phyloP scores from a whole-genome alignment of 2,888 invertebrate species.

The Phania funesta region DNA sequence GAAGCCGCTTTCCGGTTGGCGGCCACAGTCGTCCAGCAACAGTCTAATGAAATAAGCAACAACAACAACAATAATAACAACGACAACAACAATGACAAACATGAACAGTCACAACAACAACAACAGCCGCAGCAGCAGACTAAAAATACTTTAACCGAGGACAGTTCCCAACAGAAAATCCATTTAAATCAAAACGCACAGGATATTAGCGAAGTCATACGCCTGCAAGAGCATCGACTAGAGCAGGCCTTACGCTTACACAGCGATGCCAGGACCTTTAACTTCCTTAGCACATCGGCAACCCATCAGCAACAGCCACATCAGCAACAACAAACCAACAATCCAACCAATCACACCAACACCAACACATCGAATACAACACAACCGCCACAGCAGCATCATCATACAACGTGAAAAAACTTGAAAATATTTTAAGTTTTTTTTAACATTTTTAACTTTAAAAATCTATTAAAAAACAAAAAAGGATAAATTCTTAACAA shows the following conservation, averaged over 20 bases:
- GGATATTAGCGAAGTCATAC: constrained; percentile 86
- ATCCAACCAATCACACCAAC: constrained; percentile 31
- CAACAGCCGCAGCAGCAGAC: constrained; percentile 35
- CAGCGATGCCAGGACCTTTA: constrained; percentile 89
- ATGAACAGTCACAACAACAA: constrained; percentile 53
- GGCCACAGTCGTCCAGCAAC: constrained; percentile 83
- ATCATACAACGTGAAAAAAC: constrained; percentile 59
- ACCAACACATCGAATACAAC: constrained; percentile 50
- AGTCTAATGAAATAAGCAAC: constrained; percentile 63
- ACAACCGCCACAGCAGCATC: constrained; percentile 59
- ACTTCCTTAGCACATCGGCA: constrained; percentile 83
- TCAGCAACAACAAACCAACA: constrained; percentile 17
- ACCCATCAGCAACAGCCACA: constrained; percentile 70
- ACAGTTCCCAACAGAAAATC: constrained; percentile 63
- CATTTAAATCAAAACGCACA: constrained; percentile 83
- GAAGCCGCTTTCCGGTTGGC: constrained; percentile 91
- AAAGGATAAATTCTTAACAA: too few species aligned
- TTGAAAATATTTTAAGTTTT: constrained; percentile 39
- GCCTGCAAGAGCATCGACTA: constrained; percentile 88
- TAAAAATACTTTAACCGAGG: constrained; percentile 25
- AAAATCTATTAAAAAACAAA: background rate
- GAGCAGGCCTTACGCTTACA: constrained; percentile 92
- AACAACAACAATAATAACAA: constrained; percentile 32
- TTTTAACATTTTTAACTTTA: background rate
- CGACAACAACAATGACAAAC: constrained; percentile 22